Evolutionary conservation across 2,797 vertebrate species (phyloP).

Genomic region (Anableps anableps): DNA sequence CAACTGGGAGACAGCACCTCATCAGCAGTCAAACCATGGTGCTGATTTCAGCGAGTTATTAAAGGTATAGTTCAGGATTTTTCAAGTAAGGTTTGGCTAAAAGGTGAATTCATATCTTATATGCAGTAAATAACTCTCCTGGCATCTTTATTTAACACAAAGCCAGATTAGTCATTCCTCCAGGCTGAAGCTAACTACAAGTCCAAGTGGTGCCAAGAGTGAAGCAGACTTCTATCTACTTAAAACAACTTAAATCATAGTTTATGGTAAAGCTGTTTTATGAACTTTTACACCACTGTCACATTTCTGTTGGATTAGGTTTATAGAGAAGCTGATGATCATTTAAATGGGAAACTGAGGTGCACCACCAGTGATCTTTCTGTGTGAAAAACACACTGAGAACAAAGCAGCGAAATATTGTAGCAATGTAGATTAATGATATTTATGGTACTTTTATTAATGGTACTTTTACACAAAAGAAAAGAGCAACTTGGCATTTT

Average conservation of each 20-base stretch:
- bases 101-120: constrained; percentile 36
- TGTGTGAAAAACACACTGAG: neutral
- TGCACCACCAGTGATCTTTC: neutral
- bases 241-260: neutral
- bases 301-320: neutral
- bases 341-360: neutral
- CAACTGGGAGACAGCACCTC: constrained; percentile 35
- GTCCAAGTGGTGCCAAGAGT: neutral
- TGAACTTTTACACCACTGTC: neutral
- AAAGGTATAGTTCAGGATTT: neutral
- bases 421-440: neutral
- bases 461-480: no score
- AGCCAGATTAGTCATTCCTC: constrained; percentile 35
- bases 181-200: neutral
- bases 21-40: constrained; percentile 44
- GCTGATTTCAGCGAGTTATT: constrained; percentile 59
- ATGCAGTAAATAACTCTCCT: neutral
- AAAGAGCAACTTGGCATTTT: no score
- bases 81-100: neutral
- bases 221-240: neutral
- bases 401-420: neutral
- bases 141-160: neutral
- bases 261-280: neutral
- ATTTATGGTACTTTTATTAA: no score
- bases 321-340: neutral